phyloP scores from a whole-genome alignment of 2,888 invertebrate genomes.

The Onthophagus sagittarius region DNA sequence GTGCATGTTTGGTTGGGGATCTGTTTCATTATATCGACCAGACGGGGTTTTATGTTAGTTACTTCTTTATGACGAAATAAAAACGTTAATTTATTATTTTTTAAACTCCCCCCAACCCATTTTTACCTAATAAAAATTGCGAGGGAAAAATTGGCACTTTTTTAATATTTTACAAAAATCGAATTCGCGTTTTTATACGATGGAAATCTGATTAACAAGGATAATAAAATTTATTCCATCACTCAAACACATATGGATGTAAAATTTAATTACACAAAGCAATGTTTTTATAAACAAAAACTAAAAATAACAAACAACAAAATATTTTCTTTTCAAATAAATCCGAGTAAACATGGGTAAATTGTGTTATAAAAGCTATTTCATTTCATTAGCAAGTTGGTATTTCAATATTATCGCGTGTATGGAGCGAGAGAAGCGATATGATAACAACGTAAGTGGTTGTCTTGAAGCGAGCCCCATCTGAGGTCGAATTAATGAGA shows the following conservation, averaged over 20 bases:
- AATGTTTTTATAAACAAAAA: neutral
- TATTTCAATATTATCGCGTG: neutral
- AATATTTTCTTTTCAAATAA: neutral
- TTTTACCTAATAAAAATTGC: neutral
- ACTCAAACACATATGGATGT: too few relatives aligned
- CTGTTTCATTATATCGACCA: neutral
- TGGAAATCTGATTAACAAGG: too few relatives aligned
- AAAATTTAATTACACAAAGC: too few relatives aligned
- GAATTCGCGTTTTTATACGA: too few relatives aligned
- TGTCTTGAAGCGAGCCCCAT: neutral
- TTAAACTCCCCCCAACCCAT: neutral
- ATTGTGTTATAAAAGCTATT: neutral
- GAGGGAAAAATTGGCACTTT: neutral
- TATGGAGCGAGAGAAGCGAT: neutral
- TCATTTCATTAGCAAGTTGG: neutral
- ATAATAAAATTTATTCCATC: too few relatives aligned
- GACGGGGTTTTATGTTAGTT: neutral
- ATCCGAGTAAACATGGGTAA: neutral
- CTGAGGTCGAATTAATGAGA: neutral
- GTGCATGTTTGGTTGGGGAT: neutral
- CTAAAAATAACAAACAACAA: neutral
- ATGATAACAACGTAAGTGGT: neutral
- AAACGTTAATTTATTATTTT: neutral
- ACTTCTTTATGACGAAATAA: neutral
- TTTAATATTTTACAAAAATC: too few relatives aligned